Evolutionary conservation across 2,888 invertebrate genomes (phyloP).

Genomic region (Cristatella mucedo): DNA sequence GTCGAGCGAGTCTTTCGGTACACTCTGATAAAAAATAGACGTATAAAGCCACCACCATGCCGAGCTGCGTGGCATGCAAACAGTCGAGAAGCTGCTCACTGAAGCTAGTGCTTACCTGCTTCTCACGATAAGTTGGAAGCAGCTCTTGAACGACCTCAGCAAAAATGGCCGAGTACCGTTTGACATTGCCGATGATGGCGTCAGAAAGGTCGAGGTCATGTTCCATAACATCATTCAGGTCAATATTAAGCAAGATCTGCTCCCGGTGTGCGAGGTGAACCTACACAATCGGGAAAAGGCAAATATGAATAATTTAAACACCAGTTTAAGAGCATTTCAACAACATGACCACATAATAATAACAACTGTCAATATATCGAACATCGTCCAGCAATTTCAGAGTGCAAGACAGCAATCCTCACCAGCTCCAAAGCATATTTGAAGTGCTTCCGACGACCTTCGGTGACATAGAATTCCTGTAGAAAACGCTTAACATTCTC

Average conservation of each 20-base stretch:
- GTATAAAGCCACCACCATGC: background rate
- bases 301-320: background rate
- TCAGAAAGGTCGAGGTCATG: conserved; percentile 52
- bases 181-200: conserved; percentile 61
- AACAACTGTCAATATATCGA: background rate
- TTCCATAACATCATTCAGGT: conserved; percentile 62
- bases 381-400: too few species aligned
- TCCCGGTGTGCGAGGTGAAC: conserved; percentile 77
- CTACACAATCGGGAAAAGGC: conserved; percentile 16
- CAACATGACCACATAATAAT: background rate
- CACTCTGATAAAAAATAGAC: conserved; percentile 26
- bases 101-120: conserved; percentile 46
- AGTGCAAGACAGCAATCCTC: conserved; percentile 19
- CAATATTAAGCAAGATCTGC: conserved; percentile 60
- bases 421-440: conserved; percentile 72
- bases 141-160: conserved; percentile 76
- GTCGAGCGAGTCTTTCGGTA: conserved; percentile 79
- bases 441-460: conserved; percentile 52
- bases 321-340: background rate
- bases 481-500: conserved; percentile 51
- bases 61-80: background rate
- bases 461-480: conserved; percentile 55
- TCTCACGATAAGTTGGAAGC: conserved; percentile 71
- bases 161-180: conserved; percentile 67
- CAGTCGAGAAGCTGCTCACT: background rate